phyloP scores from a whole-genome alignment of 2,113 vertebrate species.

The Sander vitreus region DNA sequence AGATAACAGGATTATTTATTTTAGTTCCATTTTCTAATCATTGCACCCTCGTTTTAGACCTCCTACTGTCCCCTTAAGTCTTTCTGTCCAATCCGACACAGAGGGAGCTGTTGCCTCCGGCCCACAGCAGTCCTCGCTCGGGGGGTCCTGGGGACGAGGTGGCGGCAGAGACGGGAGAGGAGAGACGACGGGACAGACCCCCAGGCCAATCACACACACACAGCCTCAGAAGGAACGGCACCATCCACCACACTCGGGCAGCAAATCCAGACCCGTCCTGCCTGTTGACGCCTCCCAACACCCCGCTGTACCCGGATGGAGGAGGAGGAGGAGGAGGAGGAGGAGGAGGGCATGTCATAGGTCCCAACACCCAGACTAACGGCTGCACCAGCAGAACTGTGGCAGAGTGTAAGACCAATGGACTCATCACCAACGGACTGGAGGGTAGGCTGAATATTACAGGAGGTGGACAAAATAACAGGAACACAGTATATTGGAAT shows the following conservation, averaged over 20 bases:
- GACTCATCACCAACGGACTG: constrained; percentile 80
- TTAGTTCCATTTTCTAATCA: neutral
- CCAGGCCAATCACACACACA: constrained; percentile 68
- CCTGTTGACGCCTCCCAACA: constrained; percentile 91
- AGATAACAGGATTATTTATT: constrained; percentile 1
- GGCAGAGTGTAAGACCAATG: constrained; percentile 81
- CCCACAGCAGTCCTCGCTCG: constrained; percentile 76
- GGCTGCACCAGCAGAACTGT: constrained; percentile 70
- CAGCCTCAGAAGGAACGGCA: constrained; percentile 74
- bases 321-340: neutral
- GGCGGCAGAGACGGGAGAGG: constrained; percentile 78
- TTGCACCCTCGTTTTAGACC: neutral
- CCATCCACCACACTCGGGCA: constrained; percentile 53
- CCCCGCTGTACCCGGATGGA: constrained; percentile 86
- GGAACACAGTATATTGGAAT: neutral
- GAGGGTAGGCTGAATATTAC: constrained; percentile 84
- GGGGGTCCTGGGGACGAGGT: constrained; percentile 54
- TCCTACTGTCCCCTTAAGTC: constrained; percentile 11
- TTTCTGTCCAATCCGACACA: constrained; percentile 52
- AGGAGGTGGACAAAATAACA: constrained; percentile 35
- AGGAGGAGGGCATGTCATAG: constrained; percentile 37
- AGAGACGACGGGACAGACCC: constrained; percentile 79
- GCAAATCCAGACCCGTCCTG: constrained; percentile 86
- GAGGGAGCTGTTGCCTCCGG: constrained; percentile 78
- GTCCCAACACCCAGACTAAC: constrained; percentile 65